Percentiles rank a stretch among this genome's conserved stretches.
phyloP scores from a whole-genome alignment of 2,888 invertebrate species.

The Halictus quadricinctus region DNA sequence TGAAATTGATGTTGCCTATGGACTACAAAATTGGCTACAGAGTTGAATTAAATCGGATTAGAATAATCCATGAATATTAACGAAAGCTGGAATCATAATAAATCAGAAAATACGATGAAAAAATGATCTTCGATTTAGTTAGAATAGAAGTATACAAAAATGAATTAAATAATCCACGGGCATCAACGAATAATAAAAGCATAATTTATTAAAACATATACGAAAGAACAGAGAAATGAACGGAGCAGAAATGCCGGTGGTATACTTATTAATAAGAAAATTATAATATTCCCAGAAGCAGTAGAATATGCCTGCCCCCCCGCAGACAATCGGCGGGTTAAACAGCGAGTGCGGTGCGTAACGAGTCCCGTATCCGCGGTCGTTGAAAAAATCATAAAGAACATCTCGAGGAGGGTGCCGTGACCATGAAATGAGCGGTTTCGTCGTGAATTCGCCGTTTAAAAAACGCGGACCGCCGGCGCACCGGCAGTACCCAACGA shows the following conservation, averaged over 20 bases:
- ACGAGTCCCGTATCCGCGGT: not conserved
- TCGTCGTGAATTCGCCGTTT: not conserved
- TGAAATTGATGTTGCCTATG: too few species aligned
- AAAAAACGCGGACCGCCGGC: constrained; percentile 7
- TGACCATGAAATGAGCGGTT: constrained; percentile 46
- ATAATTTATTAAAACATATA: not conserved
- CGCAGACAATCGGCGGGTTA: not conserved
- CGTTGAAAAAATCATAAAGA: constrained; percentile 29
- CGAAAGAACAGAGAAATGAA: not conserved
- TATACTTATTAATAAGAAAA: not conserved
- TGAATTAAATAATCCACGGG: not conserved
- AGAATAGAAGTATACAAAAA: not conserved
- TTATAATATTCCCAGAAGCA: not conserved
- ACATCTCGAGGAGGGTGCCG: constrained; percentile 24
- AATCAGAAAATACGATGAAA: too few species aligned
- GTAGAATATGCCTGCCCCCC: not conserved
- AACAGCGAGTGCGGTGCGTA: not conserved
- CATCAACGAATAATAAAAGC: not conserved
- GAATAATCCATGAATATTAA: too few species aligned
- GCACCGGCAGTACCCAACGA: not conserved
- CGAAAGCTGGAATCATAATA: too few species aligned
- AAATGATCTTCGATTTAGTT: not conserved
- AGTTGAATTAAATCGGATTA: too few species aligned
- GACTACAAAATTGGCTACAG: too few species aligned
- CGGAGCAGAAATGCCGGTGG: not conserved